Base-by-base conservation (phyloP, 2,113 vertebrate genomes). In the Synodontis membranacea region DNA sequence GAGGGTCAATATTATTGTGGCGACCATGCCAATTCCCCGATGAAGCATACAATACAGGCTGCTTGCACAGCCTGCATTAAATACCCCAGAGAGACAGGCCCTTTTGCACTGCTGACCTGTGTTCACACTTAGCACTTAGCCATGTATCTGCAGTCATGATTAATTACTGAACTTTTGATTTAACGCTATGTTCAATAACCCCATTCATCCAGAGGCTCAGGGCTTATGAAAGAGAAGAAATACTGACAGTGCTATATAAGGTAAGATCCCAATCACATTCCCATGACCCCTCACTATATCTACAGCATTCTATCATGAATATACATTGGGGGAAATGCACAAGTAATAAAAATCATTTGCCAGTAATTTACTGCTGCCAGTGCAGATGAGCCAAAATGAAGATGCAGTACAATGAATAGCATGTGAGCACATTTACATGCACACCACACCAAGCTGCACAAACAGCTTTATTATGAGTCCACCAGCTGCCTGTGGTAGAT, bases 391-490 rank as follows among this genome's bases (percentile, higher is more conserved):
- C 46, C 39, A n/a, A 68, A 81, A 85, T 79, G 66, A 86, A 83
- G 79, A 87, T 68, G 9, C 85, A 83, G 62, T 79, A 48, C 56
- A 52, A 28, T 80, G 48, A 78, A 70, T 23, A 86, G 62, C 64
- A 62, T 39, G 44, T 44, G n/a, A 79, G 52, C 54, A 84, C 86
- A 86, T 86, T 84, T 86, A 92, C 89, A 89, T 85, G 72, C 85
- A 88, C 88, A 86, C 88, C 52, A 52, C 74, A 85, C 62, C 50
- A 85, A 88, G 86, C 88, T 50, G 83, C 88, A 88, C 89, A 91
- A 93, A 92, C 91, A 92, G 88, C 92, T 93, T 94, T 93, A 94
- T 94, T 92, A 93, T 39, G 82, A 90, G 91, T 93, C 91, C 91
- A 90, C 86, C 81, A 90, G 87, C 86, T 82, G 89, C 90, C 90